Conservation (phyloP, 2,113 vertebrate genomes). For the Alexandromys fortis region DNA sequence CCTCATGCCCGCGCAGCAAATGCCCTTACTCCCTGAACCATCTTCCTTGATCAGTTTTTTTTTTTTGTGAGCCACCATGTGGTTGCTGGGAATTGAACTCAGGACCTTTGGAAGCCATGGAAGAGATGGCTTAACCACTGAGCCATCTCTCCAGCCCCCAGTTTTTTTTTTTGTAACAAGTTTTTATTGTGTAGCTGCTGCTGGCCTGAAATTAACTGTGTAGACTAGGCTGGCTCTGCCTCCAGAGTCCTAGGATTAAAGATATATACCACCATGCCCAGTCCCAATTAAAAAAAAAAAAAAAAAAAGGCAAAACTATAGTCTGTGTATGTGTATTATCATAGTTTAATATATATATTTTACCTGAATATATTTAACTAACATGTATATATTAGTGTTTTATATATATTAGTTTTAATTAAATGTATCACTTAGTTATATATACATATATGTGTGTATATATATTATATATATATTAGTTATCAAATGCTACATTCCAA, state of each 20-base stretch:
- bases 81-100: no score
- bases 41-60: background rate
- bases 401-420: no score
- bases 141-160: no score
- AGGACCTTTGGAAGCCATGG: no score
- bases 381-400: no score
- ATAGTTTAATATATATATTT: background rate
- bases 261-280: background rate
- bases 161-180: background rate
- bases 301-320: background rate
- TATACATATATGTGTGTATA: no score
- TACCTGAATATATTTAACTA: no score
- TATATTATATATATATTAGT: no score
- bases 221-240: background rate
- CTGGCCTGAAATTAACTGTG: background rate
- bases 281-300: background rate
- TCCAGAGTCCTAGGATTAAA: background rate
- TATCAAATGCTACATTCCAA: no score
- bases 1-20: background rate
- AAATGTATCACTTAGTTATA: no score
- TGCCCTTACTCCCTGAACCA: background rate
- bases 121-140: no score
- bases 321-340: background rate
- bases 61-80: no score
- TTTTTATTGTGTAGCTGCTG: background rate